A percentile compares a stretch with the other conserved stretches of the same genome.
phyloP scores from a whole-genome alignment of 2,113 vertebrate species.

The Ciconia maguari region DNA sequence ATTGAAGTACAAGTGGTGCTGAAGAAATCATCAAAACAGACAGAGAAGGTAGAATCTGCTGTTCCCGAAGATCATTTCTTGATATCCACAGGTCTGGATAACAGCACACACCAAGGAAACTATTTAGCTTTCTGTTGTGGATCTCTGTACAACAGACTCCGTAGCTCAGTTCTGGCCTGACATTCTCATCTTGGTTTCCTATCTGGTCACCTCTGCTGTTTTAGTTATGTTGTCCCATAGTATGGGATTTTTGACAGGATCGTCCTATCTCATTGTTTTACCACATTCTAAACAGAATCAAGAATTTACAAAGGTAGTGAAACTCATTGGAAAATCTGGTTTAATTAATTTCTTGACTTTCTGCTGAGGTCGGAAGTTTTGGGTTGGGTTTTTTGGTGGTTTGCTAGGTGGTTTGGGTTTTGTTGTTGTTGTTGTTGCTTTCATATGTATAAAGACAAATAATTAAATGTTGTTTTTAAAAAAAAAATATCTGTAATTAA shows the following conservation, averaged over 20 bases:
- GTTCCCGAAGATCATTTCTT: not conserved
- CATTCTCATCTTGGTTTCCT: not conserved
- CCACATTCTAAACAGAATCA: not conserved
- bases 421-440: not conserved
- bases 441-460: not conserved
- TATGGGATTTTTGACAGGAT: not conserved
- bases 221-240: not conserved
- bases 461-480: not conserved
- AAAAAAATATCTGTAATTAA: not conserved
- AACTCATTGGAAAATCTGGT: not conserved
- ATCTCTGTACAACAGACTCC: not conserved
- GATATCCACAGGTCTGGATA: not conserved
- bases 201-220: not conserved
- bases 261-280: not conserved
- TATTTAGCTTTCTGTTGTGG: not conserved
- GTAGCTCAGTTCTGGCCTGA: not conserved
- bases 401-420: too few species aligned
- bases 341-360: not conserved
- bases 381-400: not conserved
- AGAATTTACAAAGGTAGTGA: not conserved
- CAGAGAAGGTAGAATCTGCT: not conserved
- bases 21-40: not conserved
- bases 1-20: not conserved
- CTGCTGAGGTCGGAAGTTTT: not conserved
- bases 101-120: not conserved